Evolutionary conservation across 2,888 invertebrate genomes (phyloP), one percentile per base, ranked within the genome.

Genomic region (Philopedon plagiatum): DNA sequence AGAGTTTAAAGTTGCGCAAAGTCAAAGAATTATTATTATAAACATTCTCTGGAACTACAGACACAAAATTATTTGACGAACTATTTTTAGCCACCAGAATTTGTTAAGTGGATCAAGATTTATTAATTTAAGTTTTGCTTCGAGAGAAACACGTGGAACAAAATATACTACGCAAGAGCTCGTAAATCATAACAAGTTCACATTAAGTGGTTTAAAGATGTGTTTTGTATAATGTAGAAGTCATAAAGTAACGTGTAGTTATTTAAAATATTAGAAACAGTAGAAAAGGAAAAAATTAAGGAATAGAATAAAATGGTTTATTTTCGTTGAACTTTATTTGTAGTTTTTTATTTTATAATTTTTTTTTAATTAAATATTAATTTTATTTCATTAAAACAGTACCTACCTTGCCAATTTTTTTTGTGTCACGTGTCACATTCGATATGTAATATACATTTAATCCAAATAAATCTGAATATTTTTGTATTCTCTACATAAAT

Each of bases 21-120:
- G 44, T 19, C 1, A 9, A 44, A n/a, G 23, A 23, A 11, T 44
- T 49, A 49, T n/a, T 23, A n/a, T 21, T 49, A n/a, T 44, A 49
- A 49, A 49, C 21, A 49, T 0, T 23, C 21, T 19, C 23, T 49
- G 7, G 21, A 57, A 37, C 21, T 57, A 57, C 34, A 34, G n/a
- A 34, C 21, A 57, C 13, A 37, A 18, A 32, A 11, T 57, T 15
- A 29, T 34, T 37, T 37, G n/a, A 21, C 1, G 21, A 37, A 3
- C 37, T 57, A 34, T 37, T 19, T 57, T 57, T 57, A 57, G 57
- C 18, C 9, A 57, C 34, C 21, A 34, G 57, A 32, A 8, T n/a
- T 57, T 57, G 23, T 54, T 37, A 57, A 57, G 37, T 57, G 57
- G 56, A 56, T 56, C 32, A 51, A 56, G 56, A 56, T 18, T 34